Evolutionary conservation across 2,888 invertebrate genomes (phyloP), one percentile per base, ranked within the genome.

Genomic region (Bombylius discolor): DNA sequence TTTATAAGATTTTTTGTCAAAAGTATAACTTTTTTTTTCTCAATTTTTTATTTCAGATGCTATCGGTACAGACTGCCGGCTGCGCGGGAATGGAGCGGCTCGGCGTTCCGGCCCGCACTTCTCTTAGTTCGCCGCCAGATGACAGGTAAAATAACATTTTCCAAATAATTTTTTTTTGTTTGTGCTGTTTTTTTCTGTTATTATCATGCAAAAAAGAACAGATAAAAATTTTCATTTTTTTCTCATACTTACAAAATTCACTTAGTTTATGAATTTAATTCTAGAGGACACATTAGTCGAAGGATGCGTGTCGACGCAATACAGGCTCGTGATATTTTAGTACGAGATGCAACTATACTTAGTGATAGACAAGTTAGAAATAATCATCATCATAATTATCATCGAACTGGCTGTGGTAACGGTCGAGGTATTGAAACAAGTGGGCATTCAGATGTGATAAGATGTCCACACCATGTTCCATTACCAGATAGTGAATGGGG

Each of bases 71-170:
- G 80, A 79, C 81, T 75, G 80, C 81, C 80, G 81, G 81, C 79
- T 81, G 80, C 79, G 81, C 81, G 79, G 81, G 81, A 77, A 83
- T 82, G 82, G 81, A 81, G 80, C 79, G 81, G 80, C 79, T 81
- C 73, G 76, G 77, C 75, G 75, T 74, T 74, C 75, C 75, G 69
- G 73, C 72, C 73, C 73, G 74, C 75, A 75, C 71, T 68, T 70
- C 75, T 64, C 68, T 75, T 65, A 74, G 72, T 69, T 69, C 75
- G 70, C 71, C 72, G 64, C 70, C 73, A 62, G 74, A 75, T 65
- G 74, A 75, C 59, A 73, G 75, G 75, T 75, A 61, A 64, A 59
- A 23, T 23, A 23, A 23, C 23, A 23, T 23, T 23, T 23, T 23
- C 3, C 1, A 23, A 23, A 23, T 23, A 23, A 23, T 3, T 23